Evolutionary conservation across 2,888 invertebrate genomes (phyloP).

Genomic region (Caenorhabditis drosophilae): DNA sequence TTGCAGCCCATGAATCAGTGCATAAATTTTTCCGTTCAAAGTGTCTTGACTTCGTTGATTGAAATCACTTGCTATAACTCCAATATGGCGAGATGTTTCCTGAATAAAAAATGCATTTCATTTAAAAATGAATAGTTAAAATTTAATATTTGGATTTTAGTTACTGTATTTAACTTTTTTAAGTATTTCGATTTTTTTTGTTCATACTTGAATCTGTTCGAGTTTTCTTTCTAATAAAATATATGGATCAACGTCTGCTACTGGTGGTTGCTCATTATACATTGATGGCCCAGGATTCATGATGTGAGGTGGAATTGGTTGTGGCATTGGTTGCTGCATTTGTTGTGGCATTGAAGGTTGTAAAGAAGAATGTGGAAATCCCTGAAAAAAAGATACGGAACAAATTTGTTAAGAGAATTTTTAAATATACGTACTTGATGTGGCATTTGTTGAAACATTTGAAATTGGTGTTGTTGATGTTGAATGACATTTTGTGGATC

Average conservation of each 20-base stretch:
- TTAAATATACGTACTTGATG: no score
- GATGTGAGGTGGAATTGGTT: no score
- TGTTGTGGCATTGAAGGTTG: no score
- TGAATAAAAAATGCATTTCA: constrained; percentile 77
- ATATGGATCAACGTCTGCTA: constrained; percentile 17
- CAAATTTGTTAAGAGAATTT: no score
- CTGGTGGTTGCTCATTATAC: no score
- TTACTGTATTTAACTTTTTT: neutral
- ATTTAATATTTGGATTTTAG: no score
- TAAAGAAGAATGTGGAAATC: no score
- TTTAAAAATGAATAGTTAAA: no score
- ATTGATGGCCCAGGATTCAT: constrained; percentile 1
- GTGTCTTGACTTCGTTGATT: constrained; percentile 97
- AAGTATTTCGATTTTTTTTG: neutral
- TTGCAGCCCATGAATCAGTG: constrained; percentile 62
- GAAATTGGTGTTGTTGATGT: constrained; percentile 9
- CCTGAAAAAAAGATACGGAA: no score
- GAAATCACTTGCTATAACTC: constrained; percentile 96
- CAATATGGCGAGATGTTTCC: constrained; percentile 91
- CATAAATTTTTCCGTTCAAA: constrained; percentile 76
- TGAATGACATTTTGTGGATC: constrained; percentile 17
- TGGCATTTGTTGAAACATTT: neutral
- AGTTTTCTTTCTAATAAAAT: constrained; percentile 52
- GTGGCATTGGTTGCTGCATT: no score
- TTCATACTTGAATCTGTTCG: constrained; percentile 61